Percentiles rank a stretch among this genome's conserved stretches.
Conservation (phyloP, 2,113 vertebrate genomes). For the Raja brachyura region DNA sequence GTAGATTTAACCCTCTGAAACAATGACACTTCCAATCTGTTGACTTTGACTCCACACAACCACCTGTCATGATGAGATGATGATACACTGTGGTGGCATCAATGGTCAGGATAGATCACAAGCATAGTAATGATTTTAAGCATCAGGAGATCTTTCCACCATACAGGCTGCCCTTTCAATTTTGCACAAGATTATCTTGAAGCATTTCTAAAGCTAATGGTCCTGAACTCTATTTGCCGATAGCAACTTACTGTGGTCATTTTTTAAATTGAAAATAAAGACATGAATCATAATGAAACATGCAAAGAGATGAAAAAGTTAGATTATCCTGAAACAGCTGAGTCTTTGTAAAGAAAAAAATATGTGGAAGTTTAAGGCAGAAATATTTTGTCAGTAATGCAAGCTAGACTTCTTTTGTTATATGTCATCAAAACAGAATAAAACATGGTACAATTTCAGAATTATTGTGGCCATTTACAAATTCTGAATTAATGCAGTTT, state of each 20-base stretch:
- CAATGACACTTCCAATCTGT: constrained; percentile 1
- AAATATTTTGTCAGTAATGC: neutral
- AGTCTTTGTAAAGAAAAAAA: neutral
- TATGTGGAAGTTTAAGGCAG: neutral
- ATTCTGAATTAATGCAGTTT: neutral
- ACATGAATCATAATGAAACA: constrained; percentile 13
- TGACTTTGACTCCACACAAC: neutral
- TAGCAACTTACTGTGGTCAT: neutral
- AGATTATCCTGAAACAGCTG: neutral
- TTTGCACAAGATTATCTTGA: neutral
- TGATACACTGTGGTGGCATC: constrained; percentile 4
- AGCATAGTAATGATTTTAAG: neutral
- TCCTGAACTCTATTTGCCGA: constrained; percentile 1
- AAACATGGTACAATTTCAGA: neutral
- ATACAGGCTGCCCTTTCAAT: constrained; percentile 1
- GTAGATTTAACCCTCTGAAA: neutral
- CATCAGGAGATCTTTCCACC: neutral
- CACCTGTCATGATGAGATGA: constrained; percentile 13
- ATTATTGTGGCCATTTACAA: neutral
- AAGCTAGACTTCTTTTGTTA: neutral
- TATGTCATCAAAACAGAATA: neutral
- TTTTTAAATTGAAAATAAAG: neutral
- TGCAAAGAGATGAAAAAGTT: neutral
- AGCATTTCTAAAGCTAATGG: neutral
- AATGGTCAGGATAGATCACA: neutral